These are phyloP conservation scores for Drosophila serrata DNA, from an alignment of 1,140 invertebrate genomes.

Conservation along the genomic window DNA sequence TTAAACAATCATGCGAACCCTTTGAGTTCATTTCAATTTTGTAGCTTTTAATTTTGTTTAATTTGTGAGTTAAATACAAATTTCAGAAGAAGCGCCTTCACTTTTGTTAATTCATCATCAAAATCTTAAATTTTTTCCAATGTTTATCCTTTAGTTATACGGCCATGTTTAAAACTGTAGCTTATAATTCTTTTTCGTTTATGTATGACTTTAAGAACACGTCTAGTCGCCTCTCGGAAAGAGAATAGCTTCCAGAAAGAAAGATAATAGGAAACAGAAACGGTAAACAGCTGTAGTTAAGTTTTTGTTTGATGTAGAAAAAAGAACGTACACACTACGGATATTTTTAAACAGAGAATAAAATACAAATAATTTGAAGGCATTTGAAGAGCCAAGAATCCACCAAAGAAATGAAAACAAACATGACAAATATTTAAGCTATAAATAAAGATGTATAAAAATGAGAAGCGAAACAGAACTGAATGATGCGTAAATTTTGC, in stretches of 20 bases:
- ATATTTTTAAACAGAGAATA: slow-evolving; percentile 57
- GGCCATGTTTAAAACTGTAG: slow-evolving; percentile 7
- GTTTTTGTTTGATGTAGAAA: slow-evolving; percentile 64
- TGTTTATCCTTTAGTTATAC: slow-evolving; percentile 15
- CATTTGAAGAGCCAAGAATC: slow-evolving; percentile 49
- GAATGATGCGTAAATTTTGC: slow-evolving; percentile 61
- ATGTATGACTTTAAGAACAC: slow-evolving; percentile 36
- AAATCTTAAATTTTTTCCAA: slow-evolving; percentile 12
- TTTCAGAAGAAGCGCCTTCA: slow-evolving; percentile 2
- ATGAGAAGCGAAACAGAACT: slow-evolving; percentile 62
- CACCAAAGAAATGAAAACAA: slow-evolving; percentile 57
- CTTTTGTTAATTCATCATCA: slow-evolving; percentile 12
- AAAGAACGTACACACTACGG: slow-evolving; percentile 43
- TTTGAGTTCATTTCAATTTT: slow-evolving; percentile 13
- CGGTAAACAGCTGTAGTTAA: slow-evolving; percentile 56
- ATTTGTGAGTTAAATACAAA: background rate
- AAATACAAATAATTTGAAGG: slow-evolving; percentile 35
- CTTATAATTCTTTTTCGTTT: slow-evolving; percentile 27
- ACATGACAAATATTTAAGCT: slow-evolving; percentile 69
- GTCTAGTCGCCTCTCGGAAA: slow-evolving; percentile 55
- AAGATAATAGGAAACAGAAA: slow-evolving; percentile 33
- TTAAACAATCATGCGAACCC: slow-evolving; percentile 3
- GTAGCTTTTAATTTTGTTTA: slow-evolving; percentile 26
- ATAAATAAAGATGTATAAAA: slow-evolving; percentile 60
- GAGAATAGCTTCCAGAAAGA: slow-evolving; percentile 43